Evolutionary conservation across 1,140 invertebrate genomes (phyloP).

Genomic region (Drosophila eugracilis): DNA sequence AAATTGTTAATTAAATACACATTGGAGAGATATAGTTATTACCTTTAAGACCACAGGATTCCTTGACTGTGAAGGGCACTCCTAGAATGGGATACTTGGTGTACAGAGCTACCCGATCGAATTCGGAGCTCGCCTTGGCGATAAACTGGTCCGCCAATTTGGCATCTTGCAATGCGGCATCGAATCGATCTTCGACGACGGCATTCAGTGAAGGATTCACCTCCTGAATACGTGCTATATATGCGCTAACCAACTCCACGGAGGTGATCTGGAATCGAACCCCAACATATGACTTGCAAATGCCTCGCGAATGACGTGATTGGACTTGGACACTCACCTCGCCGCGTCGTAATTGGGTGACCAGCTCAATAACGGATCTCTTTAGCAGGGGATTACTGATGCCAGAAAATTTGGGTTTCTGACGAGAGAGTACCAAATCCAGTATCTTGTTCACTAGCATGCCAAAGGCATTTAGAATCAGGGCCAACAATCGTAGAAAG

Average conservation of each 20-base stretch:
- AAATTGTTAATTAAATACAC: too few species aligned
- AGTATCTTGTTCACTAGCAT: conserved; percentile 47
- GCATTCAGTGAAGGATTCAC: conserved; percentile 91
- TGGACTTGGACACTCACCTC: conserved; percentile 54
- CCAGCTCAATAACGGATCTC: conserved; percentile 63
- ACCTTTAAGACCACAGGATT: conserved; percentile 88
- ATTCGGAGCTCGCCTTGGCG: conserved; percentile 66
- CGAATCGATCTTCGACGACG: conserved; percentile 90
- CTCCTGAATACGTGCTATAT: conserved; percentile 89
- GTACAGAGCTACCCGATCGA: conserved; percentile 86
- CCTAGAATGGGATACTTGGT: conserved; percentile 89
- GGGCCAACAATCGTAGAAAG: conserved; percentile 52
- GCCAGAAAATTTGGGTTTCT: conserved; percentile 48
- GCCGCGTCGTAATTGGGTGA: conserved; percentile 53
- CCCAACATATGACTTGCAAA: conserved; percentile 32
- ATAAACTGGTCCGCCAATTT: conserved; percentile 86
- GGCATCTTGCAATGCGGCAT: conserved; percentile 89
- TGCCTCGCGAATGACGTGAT: conserved; percentile 2
- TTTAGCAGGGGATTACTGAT: conserved; percentile 57
- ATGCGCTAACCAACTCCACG: conserved; percentile 88
- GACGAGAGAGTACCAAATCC: conserved; percentile 22
- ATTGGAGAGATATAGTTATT: too few species aligned
- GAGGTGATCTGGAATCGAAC: conserved; percentile 85
- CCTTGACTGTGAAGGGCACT: conserved; percentile 92
- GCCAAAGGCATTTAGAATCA: conserved; percentile 50